Percentiles rank a stretch among this genome's conserved stretches.
Conservation (phyloP, 2,888 invertebrate genomes). For the Empis livida region DNA sequence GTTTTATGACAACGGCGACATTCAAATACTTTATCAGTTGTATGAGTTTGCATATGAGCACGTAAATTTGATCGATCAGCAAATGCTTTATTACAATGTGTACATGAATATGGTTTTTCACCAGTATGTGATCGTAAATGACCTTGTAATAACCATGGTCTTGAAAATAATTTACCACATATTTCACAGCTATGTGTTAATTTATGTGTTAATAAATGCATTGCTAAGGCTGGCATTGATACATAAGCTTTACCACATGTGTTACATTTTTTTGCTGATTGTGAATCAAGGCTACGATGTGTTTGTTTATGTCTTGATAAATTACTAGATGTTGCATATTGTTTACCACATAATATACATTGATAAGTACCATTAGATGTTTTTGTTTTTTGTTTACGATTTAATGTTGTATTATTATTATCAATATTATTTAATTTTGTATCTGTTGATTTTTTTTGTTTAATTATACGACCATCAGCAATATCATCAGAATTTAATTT, state of each 20-base stretch:
- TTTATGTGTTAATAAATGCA: constrained; percentile 87
- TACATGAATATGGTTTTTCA: constrained; percentile 89
- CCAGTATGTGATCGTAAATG: constrained; percentile 84
- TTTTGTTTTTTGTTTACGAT: constrained; percentile 1
- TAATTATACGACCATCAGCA: constrained; percentile 43
- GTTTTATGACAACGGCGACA: constrained; percentile 78
- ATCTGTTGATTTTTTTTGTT: constrained; percentile 25
- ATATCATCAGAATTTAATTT: constrained; percentile 1
- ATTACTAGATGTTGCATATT: constrained; percentile 84
- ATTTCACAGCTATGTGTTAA: constrained; percentile 82
- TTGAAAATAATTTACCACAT: constrained; percentile 88
- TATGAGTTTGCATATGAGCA: constrained; percentile 93
- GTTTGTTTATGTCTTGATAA: constrained; percentile 84
- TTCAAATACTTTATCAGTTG: constrained; percentile 76
- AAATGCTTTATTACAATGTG: constrained; percentile 86
- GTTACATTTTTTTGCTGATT: constrained; percentile 86
- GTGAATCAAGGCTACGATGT: constrained; percentile 86
- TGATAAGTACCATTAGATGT: constrained; percentile 42
- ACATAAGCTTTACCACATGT: constrained; percentile 95
- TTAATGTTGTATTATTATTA: background rate
- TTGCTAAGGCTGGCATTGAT: constrained; percentile 93
- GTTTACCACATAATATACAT: constrained; percentile 79
- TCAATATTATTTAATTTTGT: constrained; percentile 3
- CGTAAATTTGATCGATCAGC: constrained; percentile 87
- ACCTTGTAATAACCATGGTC: constrained; percentile 87